A percentile compares a stretch with the other conserved stretches of the same genome.
phyloP scores from a whole-genome alignment of 2,113 vertebrate genomes.

The Danio rerio region DNA sequence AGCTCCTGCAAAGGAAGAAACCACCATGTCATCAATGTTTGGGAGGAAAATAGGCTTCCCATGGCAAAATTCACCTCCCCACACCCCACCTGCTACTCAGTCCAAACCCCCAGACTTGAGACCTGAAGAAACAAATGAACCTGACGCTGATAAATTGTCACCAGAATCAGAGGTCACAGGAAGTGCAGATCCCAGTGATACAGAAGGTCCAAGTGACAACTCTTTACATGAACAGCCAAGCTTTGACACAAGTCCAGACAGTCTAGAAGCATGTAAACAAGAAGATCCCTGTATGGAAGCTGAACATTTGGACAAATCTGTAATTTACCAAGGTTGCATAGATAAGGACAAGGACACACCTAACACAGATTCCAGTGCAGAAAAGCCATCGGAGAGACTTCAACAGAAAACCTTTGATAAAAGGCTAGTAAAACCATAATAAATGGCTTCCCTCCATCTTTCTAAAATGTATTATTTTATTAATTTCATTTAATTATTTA shows the following conservation, averaged over 20 bases:
- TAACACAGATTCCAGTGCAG: slow-evolving; percentile 55
- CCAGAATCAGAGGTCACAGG: slow-evolving; percentile 67
- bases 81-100: slow-evolving; percentile 54
- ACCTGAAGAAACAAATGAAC: slow-evolving; percentile 40
- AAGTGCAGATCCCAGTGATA: slow-evolving; percentile 70
- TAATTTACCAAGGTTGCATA: slow-evolving; percentile 54
- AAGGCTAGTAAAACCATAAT: slow-evolving; percentile 94
- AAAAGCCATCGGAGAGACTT: slow-evolving; percentile 63
- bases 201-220: slow-evolving; percentile 64
- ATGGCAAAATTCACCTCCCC: slow-evolving; percentile 75
- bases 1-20: slow-evolving; percentile 65
- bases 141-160: slow-evolving; percentile 62
- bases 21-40: slow-evolving; percentile 72
- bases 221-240: slow-evolving; percentile 66
- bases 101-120: slow-evolving; percentile 60
- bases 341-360: slow-evolving; percentile 49
- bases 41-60: slow-evolving; percentile 82
- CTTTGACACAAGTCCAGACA: slow-evolving; percentile 46
- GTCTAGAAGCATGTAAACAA: slow-evolving; percentile 62
- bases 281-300: slow-evolving; percentile 57
- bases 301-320: slow-evolving; percentile 55
- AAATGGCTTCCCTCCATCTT: slow-evolving; percentile 72
- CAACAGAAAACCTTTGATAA: slow-evolving; percentile 70
- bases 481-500: background rate
- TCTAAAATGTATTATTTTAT: background rate